A percentile compares a stretch with the other conserved stretches of the same genome.
Evolutionary conservation across 2,888 invertebrate genomes (phyloP).

Genomic region (Metopia argyrocephala): DNA sequence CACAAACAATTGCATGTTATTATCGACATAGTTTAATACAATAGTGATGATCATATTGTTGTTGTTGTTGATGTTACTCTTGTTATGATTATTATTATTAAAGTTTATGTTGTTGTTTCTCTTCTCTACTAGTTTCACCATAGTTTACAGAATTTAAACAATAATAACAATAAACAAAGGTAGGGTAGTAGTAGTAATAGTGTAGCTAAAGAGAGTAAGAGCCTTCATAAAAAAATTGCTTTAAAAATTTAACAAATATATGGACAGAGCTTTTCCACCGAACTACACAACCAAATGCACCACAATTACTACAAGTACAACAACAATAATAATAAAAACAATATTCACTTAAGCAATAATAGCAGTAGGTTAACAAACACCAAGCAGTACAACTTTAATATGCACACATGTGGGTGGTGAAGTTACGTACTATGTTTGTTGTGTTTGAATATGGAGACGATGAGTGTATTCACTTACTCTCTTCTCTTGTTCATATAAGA

Average conservation of each 20-base stretch:
- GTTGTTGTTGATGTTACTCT: not conserved
- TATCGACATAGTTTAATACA: not conserved
- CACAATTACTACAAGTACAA: constrained; percentile 1
- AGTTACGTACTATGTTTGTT: not conserved
- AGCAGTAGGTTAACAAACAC: constrained; percentile 1
- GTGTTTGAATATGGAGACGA: not conserved
- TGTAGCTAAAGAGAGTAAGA: constrained; percentile 14
- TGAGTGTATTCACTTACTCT: not conserved
- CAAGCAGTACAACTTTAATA: not conserved
- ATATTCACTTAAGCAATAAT: not conserved
- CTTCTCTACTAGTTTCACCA: constrained; percentile 4
- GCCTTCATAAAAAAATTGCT: constrained; percentile 45
- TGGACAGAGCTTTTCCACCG: constrained; percentile 41
- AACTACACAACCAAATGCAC: constrained; percentile 38
- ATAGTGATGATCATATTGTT: not conserved
- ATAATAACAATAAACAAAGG: not conserved
- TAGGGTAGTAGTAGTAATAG: not conserved
- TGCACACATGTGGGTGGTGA: not conserved
- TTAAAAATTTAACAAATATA: constrained; percentile 41
- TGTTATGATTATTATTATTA: constrained; percentile 1
- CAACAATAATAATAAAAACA: constrained; percentile 3
- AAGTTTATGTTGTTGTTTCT: not conserved
- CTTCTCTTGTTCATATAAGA: not conserved
- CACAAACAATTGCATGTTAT: not conserved
- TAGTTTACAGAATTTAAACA: not conserved